These are phyloP conservation scores for Eriocheir sinensis DNA, from an alignment of 1,140 invertebrate genomes.

Conservation along the genomic window DNA sequence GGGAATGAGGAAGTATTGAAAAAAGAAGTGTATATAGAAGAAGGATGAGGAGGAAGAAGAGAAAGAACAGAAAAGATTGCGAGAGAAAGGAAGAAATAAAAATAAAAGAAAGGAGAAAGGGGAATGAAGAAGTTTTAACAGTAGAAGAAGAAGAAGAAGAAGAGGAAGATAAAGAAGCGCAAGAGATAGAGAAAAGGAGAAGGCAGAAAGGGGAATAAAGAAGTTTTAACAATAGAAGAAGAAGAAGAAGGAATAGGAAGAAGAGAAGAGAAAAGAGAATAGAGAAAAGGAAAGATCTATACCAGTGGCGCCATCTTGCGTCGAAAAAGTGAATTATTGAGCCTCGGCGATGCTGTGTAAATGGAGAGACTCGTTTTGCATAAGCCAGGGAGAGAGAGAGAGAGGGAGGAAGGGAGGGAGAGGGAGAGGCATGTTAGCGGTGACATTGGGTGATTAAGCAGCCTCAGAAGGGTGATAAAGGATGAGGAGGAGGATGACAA, in stretches of 20 bases:
- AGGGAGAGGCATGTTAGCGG: neutral
- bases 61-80: neutral
- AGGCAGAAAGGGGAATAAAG: neutral
- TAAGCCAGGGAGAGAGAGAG: neutral
- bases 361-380: neutral
- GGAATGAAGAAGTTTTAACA: neutral
- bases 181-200: neutral
- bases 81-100: no score
- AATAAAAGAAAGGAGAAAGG: neutral
- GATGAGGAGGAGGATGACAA: neutral
- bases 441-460: neutral
- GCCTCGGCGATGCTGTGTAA: neutral
- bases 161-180: neutral
- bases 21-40: neutral
- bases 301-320: conserved; percentile 47
- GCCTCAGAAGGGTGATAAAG: neutral
- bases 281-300: neutral
- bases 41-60: no score
- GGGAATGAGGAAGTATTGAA: neutral
- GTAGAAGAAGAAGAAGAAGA: conserved; percentile 3
- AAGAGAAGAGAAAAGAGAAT: neutral
- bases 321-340: conserved; percentile 46
- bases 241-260: neutral
- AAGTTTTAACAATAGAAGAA: no score
- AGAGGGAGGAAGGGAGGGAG: neutral